phyloP scores from a whole-genome alignment of 2,888 invertebrate genomes.

The Andrena hattorfiana region DNA sequence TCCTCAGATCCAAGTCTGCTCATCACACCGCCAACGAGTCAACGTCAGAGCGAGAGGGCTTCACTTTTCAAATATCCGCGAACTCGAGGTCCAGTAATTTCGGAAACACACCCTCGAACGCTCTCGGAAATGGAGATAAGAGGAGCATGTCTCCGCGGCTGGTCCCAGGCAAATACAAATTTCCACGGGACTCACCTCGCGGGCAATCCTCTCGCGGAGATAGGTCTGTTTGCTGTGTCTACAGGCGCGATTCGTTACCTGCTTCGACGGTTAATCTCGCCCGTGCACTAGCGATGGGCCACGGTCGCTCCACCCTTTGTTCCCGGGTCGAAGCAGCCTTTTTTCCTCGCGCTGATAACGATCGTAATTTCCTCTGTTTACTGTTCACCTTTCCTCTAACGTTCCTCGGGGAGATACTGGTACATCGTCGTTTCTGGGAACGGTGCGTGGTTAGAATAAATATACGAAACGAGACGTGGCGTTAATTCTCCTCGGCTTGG shows the following conservation, averaged over 20 bases:
- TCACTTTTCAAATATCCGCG: not conserved
- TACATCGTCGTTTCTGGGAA: not conserved
- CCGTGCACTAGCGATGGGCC: slow-evolving; percentile 47
- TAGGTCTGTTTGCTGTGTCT: slow-evolving; percentile 67
- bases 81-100: not conserved
- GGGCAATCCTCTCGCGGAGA: slow-evolving; percentile 47
- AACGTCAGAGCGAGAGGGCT: not conserved
- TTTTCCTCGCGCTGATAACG: slow-evolving; percentile 14
- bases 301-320: slow-evolving; percentile 4
- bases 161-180: slow-evolving; percentile 47
- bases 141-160: slow-evolving; percentile 15
- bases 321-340: slow-evolving; percentile 2
- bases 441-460: not conserved
- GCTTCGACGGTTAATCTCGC: slow-evolving; percentile 37
- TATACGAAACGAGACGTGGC: not conserved
- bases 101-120: not conserved
- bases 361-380: slow-evolving; percentile 18
- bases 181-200: slow-evolving; percentile 22
- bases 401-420: not conserved
- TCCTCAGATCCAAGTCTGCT: not conserved
- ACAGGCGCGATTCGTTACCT: slow-evolving; percentile 48
- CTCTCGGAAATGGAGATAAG: slow-evolving; percentile 37
- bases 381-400: not conserved
- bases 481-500: too few relatives aligned
- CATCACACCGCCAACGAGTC: not conserved